Evolutionary conservation across 2,888 invertebrate genomes (phyloP), one percentile per base, ranked within the genome.

Genomic region (Papilio protenor): DNA sequence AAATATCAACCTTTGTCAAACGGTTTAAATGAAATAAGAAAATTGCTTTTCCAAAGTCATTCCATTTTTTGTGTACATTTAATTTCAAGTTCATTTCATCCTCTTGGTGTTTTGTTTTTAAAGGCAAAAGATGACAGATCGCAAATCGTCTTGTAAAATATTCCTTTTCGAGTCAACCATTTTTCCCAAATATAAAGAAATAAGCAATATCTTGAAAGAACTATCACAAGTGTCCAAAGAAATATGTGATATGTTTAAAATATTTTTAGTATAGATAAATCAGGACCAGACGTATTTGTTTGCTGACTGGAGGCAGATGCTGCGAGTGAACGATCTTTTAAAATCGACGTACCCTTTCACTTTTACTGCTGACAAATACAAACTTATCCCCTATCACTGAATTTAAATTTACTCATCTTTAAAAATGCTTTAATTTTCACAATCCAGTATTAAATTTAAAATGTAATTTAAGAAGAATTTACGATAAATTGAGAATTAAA

Each of bases 281-380:
- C 66, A 45, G 12, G 11, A 45, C 45, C 40, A 69, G 66, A 69
- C 45, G 16, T 27, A 16, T 16, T 40, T 66, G 66, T 66, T 66
- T 66, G 66, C 45, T 40, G 10, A 66, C 40, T 11, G 40, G 45
- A 12, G 12, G n/a, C 66, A 45, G 40, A 45, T 45, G 64, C 2
- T 40, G n/a, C 66, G 40, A n/a, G 66, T 69, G 66, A 69, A 45
- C 45, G 66, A 45, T 69, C 66, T 45, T 12, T 69, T 14, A 45
- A 27, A 45, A 45, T 69, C 66, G 21, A 69, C 12, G n/a, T 45
- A 21, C 66, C 2, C 21, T 45, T 69, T 69, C 45, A 69, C 45
- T 45, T 66, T 40, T 45, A 45, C n/a, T 69, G 66, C 66, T 69
- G 66, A 69, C 66, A 69, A 69, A 69, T 69, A n/a, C 45, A 45